Base-by-base conservation (phyloP, 53 echinoderm and acorn worm species). In the Apostichopus leukothele region DNA sequence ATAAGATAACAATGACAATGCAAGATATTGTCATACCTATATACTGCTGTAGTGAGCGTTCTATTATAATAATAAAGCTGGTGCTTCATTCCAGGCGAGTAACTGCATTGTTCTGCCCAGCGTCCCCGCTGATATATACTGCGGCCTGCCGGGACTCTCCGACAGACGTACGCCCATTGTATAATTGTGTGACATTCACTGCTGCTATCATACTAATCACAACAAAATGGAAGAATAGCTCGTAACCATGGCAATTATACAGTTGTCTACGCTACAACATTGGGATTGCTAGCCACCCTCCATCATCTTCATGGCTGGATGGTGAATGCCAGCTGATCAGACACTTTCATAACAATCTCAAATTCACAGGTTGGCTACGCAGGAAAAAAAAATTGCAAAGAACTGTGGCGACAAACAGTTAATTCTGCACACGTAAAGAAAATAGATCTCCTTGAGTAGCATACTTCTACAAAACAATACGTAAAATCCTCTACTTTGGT, bases 81-180 rank as follows among this genome's bases (percentile, higher is more conserved):
- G 50, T 76, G 26, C 50, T 76, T 76, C 67, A 66, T 85, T 85
- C 67, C 85, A 61, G 85, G 85, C 68, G 85, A 85, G 16, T 85
- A 61, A 50, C 14, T 7, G 14, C 39, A 85, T 85, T 85, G 85
- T 85, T 85, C 26, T 50, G 60, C 67, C 27, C 7, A 22, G 85
- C 18, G 25, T 50, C 85, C 85, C 85, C 68, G 85, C 85, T 85
- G 85, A 68, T 85, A 26, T 27, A 60, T 60, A 67, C 25, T 63
- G 22, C 18, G 23, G 68, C 85, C 85, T 85, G 25, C 63, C 68
- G 85, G 50, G 67, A 50, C 61, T 20, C 66, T 50, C 16, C 66
- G 85, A 85, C 85, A 67, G 18, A 18, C 60, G 85, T 71, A 85
- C 85, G 85, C 85, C 85, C 61, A 26, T 85, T 85, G 85, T 85